Conservation (phyloP, 1,140 invertebrate species). For the Pteromalus puparum region DNA sequence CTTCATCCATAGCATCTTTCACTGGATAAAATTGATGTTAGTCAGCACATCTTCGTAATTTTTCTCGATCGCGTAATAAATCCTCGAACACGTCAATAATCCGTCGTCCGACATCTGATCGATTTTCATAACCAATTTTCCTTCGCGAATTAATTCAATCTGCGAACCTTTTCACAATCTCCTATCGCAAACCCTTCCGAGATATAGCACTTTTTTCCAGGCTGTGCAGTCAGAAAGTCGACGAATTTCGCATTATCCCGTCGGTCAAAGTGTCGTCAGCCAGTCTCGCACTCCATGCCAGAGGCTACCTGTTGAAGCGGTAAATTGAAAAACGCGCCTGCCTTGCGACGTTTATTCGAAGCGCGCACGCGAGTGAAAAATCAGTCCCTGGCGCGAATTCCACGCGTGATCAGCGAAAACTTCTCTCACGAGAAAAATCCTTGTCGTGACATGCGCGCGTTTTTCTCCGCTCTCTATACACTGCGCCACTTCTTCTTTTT, state of each 20-base stretch:
- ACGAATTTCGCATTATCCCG: neutral
- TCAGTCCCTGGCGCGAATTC: neutral
- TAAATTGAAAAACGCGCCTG: constrained; percentile 49
- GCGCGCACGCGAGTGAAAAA: neutral
- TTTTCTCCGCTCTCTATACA: neutral
- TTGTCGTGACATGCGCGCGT: neutral
- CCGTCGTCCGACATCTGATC: no score
- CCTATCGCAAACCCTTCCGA: no score
- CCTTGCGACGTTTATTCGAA: constrained; percentile 1
- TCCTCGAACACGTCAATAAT: no score
- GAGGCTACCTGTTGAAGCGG: constrained; percentile 58
- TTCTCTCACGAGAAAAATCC: neutral
- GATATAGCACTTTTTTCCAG: no score
- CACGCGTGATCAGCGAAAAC: neutral
- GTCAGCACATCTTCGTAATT: no score
- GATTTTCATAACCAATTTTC: no score
- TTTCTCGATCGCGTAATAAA: no score
- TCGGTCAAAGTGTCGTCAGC: neutral
- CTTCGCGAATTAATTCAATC: no score
- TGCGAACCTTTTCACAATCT: no score
- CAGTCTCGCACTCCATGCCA: neutral
- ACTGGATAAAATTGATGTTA: no score
- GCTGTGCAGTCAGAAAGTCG: neutral
- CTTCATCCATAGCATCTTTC: no score
- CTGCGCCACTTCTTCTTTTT: no score